These are phyloP conservation scores for Solenodon paradoxus DNA, from an alignment of 2,113 vertebrate species.

Conservation along the genomic window DNA sequence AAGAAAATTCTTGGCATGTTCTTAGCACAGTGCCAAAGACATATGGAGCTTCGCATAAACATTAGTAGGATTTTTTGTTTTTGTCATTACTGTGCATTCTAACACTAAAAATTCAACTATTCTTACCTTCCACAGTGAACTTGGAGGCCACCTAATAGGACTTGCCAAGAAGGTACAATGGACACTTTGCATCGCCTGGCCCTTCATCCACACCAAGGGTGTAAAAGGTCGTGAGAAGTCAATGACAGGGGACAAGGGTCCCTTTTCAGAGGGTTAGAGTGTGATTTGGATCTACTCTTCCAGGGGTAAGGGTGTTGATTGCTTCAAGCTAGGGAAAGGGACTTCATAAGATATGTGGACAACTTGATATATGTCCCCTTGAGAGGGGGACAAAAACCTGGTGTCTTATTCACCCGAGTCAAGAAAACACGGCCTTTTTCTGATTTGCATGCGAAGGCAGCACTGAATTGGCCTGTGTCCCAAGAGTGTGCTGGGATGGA, in stretches of 20 bases:
- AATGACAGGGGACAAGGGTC: rapidly evolving
- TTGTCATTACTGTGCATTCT: not conserved
- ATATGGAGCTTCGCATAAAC: not conserved
- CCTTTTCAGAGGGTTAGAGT: not conserved
- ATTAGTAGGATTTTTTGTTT: not conserved
- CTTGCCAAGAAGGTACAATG: not conserved
- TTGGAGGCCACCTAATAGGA: not conserved
- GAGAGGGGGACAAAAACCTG: no score
- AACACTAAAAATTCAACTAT: not conserved
- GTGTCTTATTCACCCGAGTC: not conserved
- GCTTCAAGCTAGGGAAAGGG: not conserved
- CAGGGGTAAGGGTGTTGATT: not conserved
- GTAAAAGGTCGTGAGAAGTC: not conserved
- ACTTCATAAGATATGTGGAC: not conserved
- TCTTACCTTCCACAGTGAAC: not conserved
- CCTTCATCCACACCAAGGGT: not conserved
- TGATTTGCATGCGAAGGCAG: no score
- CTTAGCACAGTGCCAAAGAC: no score
- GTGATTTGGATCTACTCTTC: not conserved
- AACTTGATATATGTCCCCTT: not conserved
- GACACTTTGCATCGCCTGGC: not conserved
- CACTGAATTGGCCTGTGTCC: not conserved
- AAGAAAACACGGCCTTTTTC: no score
- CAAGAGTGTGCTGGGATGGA: rapidly evolving
- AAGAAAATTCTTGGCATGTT: not conserved